phyloP scores from a whole-genome alignment of 2,888 invertebrate genomes.

The Lepidocyrtinus sp. region DNA sequence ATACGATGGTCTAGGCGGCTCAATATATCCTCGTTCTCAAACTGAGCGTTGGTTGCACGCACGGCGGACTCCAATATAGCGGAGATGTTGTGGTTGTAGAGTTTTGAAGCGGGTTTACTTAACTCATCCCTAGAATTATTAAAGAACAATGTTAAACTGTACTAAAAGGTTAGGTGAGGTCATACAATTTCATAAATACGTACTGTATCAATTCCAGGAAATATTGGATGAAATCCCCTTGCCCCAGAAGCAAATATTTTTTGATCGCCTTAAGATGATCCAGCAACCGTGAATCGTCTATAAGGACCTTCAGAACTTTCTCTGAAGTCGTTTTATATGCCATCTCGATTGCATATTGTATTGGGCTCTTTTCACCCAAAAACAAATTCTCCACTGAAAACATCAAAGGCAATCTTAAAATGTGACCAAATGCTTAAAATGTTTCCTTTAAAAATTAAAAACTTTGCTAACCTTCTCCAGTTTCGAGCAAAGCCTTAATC shows the following conservation, averaged over 20 bases:
- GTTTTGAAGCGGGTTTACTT: constrained; percentile 86
- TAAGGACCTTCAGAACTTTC: constrained; percentile 88
- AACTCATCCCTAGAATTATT: constrained; percentile 94
- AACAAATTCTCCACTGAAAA: constrained; percentile 78
- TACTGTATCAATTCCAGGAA: constrained; percentile 93
- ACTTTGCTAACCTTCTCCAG: constrained; percentile 72
- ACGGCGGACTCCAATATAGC: constrained; percentile 88
- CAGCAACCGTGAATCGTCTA: constrained; percentile 88
- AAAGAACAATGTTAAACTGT: no score
- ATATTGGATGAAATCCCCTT: constrained; percentile 96
- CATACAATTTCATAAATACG: constrained; percentile 15
- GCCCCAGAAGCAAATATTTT: constrained; percentile 91
- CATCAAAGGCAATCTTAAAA: constrained; percentile 1
- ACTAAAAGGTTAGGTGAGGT: constrained; percentile 1
- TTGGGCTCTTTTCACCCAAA: constrained; percentile 80
- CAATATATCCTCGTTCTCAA: constrained; percentile 91
- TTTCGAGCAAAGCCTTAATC: constrained; percentile 65
- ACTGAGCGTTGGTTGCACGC: constrained; percentile 94
- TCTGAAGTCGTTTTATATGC: constrained; percentile 91
- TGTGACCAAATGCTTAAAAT: neutral
- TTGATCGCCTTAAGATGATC: constrained; percentile 93
- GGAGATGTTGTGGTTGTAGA: constrained; percentile 91
- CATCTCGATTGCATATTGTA: constrained; percentile 85
- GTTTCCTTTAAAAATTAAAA: neutral
- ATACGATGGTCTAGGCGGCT: constrained; percentile 88